A percentile compares a stretch with the other conserved stretches of the same genome.
Evolutionary conservation across 92 coral and sea anemone genomes (phyloP).

Genomic region (Zoanthus sociatus): DNA sequence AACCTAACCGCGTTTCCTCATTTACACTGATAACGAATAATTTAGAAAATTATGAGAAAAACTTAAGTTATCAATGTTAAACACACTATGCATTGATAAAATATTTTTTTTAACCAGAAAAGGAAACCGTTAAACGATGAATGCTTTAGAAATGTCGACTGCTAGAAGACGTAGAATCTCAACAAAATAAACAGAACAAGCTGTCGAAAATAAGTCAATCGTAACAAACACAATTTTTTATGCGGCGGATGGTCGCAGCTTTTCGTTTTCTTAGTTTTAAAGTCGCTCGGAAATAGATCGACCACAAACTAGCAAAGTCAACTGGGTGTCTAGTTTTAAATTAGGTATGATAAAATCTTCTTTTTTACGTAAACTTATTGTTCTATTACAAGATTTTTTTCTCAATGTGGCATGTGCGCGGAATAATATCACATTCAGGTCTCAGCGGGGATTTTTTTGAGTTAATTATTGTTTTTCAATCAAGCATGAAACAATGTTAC

Average conservation of each 20-base stretch:
- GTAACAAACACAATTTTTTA: not conserved
- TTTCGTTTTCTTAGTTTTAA: not conserved
- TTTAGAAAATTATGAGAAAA: not conserved
- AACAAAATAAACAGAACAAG: not conserved
- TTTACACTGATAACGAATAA: not conserved
- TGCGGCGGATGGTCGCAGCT: not conserved
- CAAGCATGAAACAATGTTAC: not conserved
- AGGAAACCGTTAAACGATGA: not conserved
- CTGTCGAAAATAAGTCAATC: not conserved
- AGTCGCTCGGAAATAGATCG: not conserved
- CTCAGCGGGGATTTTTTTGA: slow-evolving; percentile 12
- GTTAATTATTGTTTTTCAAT: not conserved
- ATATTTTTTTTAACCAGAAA: not conserved
- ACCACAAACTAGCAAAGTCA: not conserved
- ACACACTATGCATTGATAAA: not conserved
- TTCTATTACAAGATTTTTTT: slow-evolving; percentile 19
- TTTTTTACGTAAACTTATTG: not conserved
- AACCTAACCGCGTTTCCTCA: not conserved
- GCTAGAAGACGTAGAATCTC: not conserved
- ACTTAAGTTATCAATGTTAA: not conserved
- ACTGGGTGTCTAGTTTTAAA: not conserved
- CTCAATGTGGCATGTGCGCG: not conserved
- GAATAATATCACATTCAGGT: not conserved
- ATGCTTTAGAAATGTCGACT: not conserved
- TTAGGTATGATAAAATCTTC: not conserved